Conservation (phyloP, 2,797 vertebrate species). For the Novumbra hubbsi region DNA sequence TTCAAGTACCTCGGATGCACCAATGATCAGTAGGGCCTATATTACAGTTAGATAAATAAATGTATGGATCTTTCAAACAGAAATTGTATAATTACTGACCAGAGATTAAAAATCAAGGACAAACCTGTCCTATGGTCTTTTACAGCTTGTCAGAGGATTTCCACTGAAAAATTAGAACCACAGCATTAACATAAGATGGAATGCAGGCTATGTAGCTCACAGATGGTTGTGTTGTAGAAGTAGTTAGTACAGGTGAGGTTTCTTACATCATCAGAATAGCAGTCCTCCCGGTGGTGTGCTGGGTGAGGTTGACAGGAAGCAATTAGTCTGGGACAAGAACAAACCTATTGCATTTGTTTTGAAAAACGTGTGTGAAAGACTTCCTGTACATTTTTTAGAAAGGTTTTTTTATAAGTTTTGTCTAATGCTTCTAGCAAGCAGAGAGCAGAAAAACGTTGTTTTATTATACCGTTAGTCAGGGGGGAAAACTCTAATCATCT, state of each 20-base stretch:
- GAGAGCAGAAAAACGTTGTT: slow-evolving; percentile 11
- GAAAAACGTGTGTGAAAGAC: background rate
- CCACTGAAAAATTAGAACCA: background rate
- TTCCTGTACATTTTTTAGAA: background rate
- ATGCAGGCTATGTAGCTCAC: too few species aligned
- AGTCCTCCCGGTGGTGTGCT: background rate
- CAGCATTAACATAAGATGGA: background rate
- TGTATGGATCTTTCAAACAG: background rate
- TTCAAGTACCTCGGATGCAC: slow-evolving; percentile 23
- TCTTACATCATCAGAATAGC: slow-evolving; percentile 18
- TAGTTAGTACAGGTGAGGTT: background rate
- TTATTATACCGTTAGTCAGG: background rate
- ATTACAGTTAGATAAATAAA: background rate
- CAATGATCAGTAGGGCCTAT: slow-evolving; percentile 17
- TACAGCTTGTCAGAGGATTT: background rate
- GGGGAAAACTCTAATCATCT: slow-evolving; percentile 19
- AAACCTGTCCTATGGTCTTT: background rate
- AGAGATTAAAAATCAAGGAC: background rate
- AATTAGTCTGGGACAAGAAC: background rate
- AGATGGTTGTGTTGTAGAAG: too few species aligned
- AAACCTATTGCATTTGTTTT: background rate
- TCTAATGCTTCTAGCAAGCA: background rate
- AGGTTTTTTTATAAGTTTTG: background rate
- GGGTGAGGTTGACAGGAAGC: background rate
- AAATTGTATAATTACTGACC: background rate